phyloP scores from a whole-genome alignment of 2,888 invertebrate species.

The Galerucella pusilla region DNA sequence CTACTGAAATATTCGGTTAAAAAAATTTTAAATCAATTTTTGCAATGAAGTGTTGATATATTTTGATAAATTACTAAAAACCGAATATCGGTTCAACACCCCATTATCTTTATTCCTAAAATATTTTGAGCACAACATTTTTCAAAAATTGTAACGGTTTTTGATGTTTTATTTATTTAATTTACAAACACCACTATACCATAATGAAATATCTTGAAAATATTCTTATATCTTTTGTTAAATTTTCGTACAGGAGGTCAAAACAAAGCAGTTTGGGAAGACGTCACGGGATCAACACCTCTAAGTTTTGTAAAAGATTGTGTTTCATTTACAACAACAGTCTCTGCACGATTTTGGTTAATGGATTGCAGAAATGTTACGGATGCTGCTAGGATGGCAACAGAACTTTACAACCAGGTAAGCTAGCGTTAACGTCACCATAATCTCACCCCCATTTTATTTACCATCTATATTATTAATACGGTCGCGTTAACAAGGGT shows the following conservation, averaged over 20 bases:
- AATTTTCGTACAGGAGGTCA: conserved; percentile 77
- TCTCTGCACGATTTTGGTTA: conserved; percentile 98
- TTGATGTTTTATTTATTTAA: conserved; percentile 2
- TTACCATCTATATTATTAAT: no score
- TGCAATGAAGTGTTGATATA: no score
- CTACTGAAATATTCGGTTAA: no score
- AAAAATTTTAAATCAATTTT: no score
- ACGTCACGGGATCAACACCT: conserved; percentile 98
- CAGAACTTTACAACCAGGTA: conserved; percentile 91
- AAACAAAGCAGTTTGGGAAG: conserved; percentile 98
- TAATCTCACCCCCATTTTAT: no score
- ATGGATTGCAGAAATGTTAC: conserved; percentile 97
- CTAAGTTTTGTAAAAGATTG: conserved; percentile 96
- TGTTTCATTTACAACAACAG: conserved; percentile 98
- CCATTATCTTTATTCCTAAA: not conserved
- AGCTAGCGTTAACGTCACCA: not conserved
- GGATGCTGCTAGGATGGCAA: conserved; percentile 96
- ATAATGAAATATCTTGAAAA: not conserved
- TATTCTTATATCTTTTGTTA: not conserved
- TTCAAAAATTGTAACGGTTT: conserved; percentile 5
- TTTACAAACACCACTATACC: conserved; percentile 2
- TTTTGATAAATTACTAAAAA: no score
- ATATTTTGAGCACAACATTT: not conserved
- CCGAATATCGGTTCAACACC: no score
- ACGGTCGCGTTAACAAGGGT: no score